phyloP scores from a whole-genome alignment of 2,888 invertebrate species.

The Hanleya hanleyi region DNA sequence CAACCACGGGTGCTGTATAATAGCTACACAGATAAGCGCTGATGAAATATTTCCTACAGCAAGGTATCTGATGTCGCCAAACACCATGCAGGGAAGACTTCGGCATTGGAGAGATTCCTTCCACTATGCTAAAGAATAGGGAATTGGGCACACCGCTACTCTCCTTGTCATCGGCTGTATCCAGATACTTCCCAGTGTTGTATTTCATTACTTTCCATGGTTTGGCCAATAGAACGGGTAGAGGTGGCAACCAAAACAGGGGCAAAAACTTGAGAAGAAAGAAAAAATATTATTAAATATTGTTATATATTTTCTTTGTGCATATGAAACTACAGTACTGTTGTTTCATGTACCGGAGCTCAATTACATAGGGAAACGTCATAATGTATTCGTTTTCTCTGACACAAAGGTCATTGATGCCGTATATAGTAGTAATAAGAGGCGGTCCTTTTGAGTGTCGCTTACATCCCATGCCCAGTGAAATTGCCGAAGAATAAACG shows the following conservation, averaged over 20 bases:
- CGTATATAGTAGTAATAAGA: too few species aligned
- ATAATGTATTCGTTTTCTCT: too few species aligned
- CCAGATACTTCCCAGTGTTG: slow-evolving; percentile 1
- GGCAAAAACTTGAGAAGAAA: not conserved
- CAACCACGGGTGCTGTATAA: not conserved
- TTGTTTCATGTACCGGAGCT: too few species aligned
- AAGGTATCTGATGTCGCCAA: not conserved
- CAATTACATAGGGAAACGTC: too few species aligned
- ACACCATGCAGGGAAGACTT: not conserved
- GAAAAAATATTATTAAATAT: not conserved
- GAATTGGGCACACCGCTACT: not conserved
- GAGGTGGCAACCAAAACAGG: not conserved
- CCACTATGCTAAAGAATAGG: not conserved
- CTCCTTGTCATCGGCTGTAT: not conserved
- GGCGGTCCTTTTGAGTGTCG: too few species aligned
- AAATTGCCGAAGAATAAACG: too few species aligned
- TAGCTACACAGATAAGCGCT: not conserved
- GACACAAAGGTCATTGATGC: too few species aligned
- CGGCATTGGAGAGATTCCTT: not conserved
- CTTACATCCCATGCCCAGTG: too few species aligned
- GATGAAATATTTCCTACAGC: not conserved
- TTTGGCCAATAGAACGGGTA: not conserved
- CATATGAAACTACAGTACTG: too few species aligned
- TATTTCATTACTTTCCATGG: not conserved
- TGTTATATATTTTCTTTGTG: not conserved